Base-by-base conservation (phyloP, 2,797 vertebrate genomes). In the Gallirallus australis region DNA sequence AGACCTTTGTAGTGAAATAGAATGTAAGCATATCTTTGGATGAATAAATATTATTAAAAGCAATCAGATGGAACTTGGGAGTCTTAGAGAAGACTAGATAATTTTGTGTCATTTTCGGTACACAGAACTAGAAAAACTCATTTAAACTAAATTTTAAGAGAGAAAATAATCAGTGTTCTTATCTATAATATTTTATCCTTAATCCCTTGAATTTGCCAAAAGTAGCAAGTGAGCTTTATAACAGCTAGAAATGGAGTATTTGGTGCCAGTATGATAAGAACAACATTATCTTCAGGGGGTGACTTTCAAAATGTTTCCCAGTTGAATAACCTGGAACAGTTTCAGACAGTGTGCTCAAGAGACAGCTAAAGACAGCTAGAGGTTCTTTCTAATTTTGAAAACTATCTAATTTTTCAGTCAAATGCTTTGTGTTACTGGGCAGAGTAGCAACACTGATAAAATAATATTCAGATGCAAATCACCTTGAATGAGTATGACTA, bases 251-350 rank as follows among this genome's bases (percentile, higher is more conserved):
- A 52, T 73, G 1, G 31, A 35, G 66, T 60, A 16, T 79, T 87
- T 82, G 71, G 12, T 80, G 52, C n/a, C 39, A 68, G 12, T 63
- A 45, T 56, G 64, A 93, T 82, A 94, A 89, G 52, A 86, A 76
- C n/a, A 87, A 37, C 11, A 33, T 72, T 89, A 61, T 84, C 18
- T 86, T 87, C 53, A 56, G 35, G 18, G 27, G 4, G 15, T 85
- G n/a, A 85, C 81, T 95, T 96, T 89, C 64, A 89, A 82, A 92
- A 47, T 53, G 9, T 77, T 87, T 87, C 78, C 25, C 33, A 56
- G 17, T 69, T 77, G 56, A 85, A 87, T 54, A 84, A 85, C 13
- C n/a, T 85, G 56, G 27, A 94, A 73, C 3, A 64, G 11, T 82
- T 91, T 93, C 78, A 91, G 35, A 28, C 14, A 70, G 54, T 35